Evolutionary conservation across 2,113 vertebrate species (phyloP).

Genomic region (Rhipidura dahli): DNA sequence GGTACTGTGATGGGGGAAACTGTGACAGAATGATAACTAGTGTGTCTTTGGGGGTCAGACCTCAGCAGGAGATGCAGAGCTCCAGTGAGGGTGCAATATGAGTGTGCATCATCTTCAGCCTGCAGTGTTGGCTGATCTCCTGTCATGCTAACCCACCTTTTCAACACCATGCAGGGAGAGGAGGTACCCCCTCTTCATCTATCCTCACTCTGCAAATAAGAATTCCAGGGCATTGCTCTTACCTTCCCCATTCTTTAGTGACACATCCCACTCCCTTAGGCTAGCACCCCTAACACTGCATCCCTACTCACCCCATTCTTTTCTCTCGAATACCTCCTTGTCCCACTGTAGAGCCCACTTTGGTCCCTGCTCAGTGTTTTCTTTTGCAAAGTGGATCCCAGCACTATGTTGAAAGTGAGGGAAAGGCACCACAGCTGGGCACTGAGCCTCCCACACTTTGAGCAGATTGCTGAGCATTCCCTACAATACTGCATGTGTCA

Average conservation of each 20-base stretch:
- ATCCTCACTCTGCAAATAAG: not conserved
- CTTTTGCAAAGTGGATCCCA: not conserved
- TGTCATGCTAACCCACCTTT: fast-evolving
- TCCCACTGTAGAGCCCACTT: not conserved
- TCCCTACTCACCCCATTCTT: not conserved
- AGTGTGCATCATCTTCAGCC: not conserved
- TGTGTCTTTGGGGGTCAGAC: not conserved
- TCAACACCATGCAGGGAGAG: not conserved
- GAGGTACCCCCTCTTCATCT: not conserved
- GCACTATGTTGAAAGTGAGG: not conserved
- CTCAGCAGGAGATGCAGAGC: not conserved
- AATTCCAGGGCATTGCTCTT: not conserved
- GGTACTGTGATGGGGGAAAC: not conserved
- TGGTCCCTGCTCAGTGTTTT: not conserved
- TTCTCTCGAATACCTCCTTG: not conserved
- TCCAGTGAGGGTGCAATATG: not conserved
- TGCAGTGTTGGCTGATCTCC: not conserved
- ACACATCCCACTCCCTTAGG: not conserved
- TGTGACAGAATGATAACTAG: not conserved
- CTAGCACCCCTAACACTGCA: not conserved
- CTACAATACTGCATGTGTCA: not conserved
- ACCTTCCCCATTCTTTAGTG: not conserved
- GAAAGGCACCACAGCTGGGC: not conserved
- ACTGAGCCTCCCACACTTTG: not conserved
- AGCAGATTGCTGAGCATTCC: not conserved